Evolutionary conservation across 1,140 invertebrate genomes (phyloP).

Genomic region (Drosophila virilis): DNA sequence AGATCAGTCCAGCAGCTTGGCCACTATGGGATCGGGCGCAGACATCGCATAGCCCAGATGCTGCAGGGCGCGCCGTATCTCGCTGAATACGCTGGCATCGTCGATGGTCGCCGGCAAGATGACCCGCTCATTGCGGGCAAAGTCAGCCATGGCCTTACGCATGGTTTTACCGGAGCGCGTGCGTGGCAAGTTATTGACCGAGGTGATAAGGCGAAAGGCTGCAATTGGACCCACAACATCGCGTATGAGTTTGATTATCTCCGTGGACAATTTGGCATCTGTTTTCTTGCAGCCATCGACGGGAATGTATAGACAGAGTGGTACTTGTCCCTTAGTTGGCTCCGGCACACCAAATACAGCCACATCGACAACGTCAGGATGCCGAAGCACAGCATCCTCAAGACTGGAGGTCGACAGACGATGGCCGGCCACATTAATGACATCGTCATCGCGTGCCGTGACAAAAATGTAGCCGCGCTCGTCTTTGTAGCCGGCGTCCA

Average conservation of each 20-base stretch:
- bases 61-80: constrained; percentile 88
- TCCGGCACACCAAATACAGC: constrained; percentile 96
- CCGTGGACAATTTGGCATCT: constrained; percentile 87
- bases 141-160: constrained; percentile 92
- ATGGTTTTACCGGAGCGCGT: constrained; percentile 93
- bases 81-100: constrained; percentile 92
- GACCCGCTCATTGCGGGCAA: constrained; percentile 91
- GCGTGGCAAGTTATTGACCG: constrained; percentile 91
- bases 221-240: constrained; percentile 95
- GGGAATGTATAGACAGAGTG: constrained; percentile 93
- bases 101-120: constrained; percentile 95
- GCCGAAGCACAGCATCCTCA: constrained; percentile 94
- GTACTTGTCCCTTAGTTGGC: constrained; percentile 94
- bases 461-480: constrained; percentile 94
- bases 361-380: constrained; percentile 92
- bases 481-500: constrained; percentile 95
- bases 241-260: constrained; percentile 90
- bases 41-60: constrained; percentile 90
- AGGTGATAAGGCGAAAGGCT: constrained; percentile 90
- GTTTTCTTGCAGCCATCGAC: constrained; percentile 86
- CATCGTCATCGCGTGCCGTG: constrained; percentile 95
- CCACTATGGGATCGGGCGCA: constrained; percentile 87
- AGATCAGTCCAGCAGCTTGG: constrained; percentile 64
- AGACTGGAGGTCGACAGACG: constrained; percentile 93
- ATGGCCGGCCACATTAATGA: constrained; percentile 98